phyloP scores from a whole-genome alignment of 2,797 vertebrate species.

The Sebastes steindachneri region DNA sequence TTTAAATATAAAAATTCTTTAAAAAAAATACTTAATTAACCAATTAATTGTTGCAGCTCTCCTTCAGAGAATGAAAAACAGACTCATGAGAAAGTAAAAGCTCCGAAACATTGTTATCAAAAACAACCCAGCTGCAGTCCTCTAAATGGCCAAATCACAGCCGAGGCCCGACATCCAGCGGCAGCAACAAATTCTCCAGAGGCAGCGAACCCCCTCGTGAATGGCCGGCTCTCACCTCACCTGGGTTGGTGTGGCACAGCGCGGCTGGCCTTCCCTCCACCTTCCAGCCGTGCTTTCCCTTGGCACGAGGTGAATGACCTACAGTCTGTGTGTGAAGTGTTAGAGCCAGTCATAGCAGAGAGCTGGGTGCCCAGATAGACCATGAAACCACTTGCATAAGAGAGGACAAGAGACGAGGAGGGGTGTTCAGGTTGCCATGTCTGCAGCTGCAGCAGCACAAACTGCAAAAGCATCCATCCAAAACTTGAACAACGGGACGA shows the following conservation, averaged over 20 bases:
- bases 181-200: constrained; percentile 15
- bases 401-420: constrained; percentile 26
- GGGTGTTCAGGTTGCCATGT: constrained; percentile 40
- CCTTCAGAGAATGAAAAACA: background rate
- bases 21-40: no score
- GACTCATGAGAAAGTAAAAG: background rate
- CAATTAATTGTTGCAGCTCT: no score
- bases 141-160: constrained; percentile 14
- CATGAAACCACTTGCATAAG: constrained; percentile 55
- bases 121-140: background rate
- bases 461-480: background rate
- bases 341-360: constrained; percentile 42
- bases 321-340: constrained; percentile 73
- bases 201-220: constrained; percentile 41
- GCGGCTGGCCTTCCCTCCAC: constrained; percentile 36
- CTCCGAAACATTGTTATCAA: background rate
- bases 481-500: background rate
- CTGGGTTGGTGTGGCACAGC: constrained; percentile 47
- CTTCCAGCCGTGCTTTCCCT: constrained; percentile 55
- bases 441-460: constrained; percentile 25
- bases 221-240: constrained; percentile 68
- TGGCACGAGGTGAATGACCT: constrained; percentile 81
- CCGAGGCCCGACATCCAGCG: background rate
- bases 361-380: constrained; percentile 20
- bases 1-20: no score